These are phyloP conservation scores for Volucella zonaria DNA, from an alignment of 2,888 invertebrate genomes.

Conservation along the genomic window DNA sequence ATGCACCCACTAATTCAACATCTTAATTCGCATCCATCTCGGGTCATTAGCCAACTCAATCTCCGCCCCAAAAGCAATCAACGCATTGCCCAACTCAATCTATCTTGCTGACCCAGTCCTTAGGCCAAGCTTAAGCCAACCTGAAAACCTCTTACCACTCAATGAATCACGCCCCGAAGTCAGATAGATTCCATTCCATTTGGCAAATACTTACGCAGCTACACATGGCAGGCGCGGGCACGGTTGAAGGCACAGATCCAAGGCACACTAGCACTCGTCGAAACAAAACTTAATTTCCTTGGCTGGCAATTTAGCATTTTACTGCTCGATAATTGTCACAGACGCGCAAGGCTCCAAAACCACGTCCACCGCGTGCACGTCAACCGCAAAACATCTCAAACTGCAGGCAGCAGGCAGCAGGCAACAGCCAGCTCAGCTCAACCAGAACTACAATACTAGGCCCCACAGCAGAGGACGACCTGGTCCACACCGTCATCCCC, in stretches of 20 bases:
- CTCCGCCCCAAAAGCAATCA: conserved; percentile 67
- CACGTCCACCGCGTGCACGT: neutral
- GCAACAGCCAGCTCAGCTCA: neutral
- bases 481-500: conserved; percentile 9
- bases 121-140: conserved; percentile 26
- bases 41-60: conserved; percentile 66
- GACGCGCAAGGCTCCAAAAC: conserved; percentile 32
- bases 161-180: conserved; percentile 69
- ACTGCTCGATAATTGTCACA: conserved; percentile 73
- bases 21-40: conserved; percentile 47
- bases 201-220: neutral
- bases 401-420: conserved; percentile 1
- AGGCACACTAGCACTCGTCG: neutral
- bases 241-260: neutral
- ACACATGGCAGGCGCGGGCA: neutral
- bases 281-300: conserved; percentile 62
- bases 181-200: conserved; percentile 37
- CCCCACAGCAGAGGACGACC: conserved; percentile 1
- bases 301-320: conserved; percentile 65
- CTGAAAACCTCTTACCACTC: conserved; percentile 66
- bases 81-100: conserved; percentile 68
- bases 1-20: conserved; percentile 12
- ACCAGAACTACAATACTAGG: neutral
- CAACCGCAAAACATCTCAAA: conserved; percentile 32
- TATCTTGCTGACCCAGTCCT: conserved; percentile 53